Evolutionary conservation across 1,140 invertebrate genomes (phyloP).

Genomic region (Anastrepha ludens): DNA sequence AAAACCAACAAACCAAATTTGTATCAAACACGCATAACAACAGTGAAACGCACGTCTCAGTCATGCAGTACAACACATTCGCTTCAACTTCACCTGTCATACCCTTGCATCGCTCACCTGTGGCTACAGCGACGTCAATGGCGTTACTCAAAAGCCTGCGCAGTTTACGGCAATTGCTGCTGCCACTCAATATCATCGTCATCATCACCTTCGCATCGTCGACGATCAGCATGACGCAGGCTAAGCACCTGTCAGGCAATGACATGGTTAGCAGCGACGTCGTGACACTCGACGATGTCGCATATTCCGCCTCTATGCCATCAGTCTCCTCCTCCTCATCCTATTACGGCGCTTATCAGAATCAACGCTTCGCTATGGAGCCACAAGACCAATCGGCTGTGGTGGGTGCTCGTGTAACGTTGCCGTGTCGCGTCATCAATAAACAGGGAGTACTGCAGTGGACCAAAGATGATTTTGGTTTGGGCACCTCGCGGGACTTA

Average conservation of each 20-base stretch:
- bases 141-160: background rate
- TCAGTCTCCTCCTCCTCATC: constrained; percentile 58
- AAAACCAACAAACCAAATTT: background rate
- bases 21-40: too few relatives aligned
- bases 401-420: constrained; percentile 81
- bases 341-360: constrained; percentile 68
- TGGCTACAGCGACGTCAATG: background rate
- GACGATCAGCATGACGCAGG: constrained; percentile 18
- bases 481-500: constrained; percentile 85
- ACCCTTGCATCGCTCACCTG: background rate
- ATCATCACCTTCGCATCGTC: constrained; percentile 6
- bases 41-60: background rate
- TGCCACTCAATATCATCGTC: constrained; percentile 37
- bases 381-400: constrained; percentile 87
- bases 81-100: background rate
- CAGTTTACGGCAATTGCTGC: constrained; percentile 42
- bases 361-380: constrained; percentile 87
- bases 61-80: background rate
- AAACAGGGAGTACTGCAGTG: constrained; percentile 87
- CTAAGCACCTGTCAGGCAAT: constrained; percentile 40
- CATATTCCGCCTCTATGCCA: background rate
- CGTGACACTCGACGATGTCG: background rate
- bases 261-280: background rate
- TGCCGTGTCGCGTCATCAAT: constrained; percentile 84
- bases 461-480: constrained; percentile 89